Evolutionary conservation across 2,797 vertebrate species (phyloP).

Genomic region (Dendrocincla tyrannina): DNA sequence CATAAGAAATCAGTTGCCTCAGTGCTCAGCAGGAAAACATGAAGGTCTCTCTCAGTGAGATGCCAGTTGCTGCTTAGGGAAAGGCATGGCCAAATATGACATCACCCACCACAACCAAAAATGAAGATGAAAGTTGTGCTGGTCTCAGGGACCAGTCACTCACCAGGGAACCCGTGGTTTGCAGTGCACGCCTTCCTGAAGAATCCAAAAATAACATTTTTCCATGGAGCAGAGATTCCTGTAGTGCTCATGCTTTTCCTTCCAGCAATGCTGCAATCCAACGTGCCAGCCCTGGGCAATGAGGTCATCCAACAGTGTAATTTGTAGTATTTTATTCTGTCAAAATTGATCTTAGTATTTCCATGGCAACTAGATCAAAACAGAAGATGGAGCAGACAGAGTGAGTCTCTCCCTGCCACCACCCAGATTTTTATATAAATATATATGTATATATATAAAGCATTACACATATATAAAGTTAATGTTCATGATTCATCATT

Average conservation of each 20-base stretch:
- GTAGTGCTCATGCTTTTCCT: constrained; percentile 73
- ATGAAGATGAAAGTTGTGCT: constrained; percentile 56
- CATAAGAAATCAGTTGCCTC: background rate
- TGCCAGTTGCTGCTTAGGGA: constrained; percentile 43
- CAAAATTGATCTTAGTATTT: constrained; percentile 72
- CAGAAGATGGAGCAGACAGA: constrained; percentile 58
- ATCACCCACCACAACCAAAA: constrained; percentile 72
- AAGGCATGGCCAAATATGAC: constrained; percentile 63
- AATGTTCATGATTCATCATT: constrained; percentile 46
- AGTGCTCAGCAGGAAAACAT: background rate
- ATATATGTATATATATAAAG: constrained; percentile 20
- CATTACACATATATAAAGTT: constrained; percentile 30
- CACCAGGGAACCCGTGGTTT: constrained; percentile 76
- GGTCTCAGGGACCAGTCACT: constrained; percentile 67
- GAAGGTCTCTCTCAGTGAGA: background rate
- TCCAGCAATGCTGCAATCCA: constrained; percentile 76
- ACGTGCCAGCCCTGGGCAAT: constrained; percentile 80
- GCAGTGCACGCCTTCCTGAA: constrained; percentile 72
- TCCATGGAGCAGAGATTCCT: constrained; percentile 84
- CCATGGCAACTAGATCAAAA: constrained; percentile 68
- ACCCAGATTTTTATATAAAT: constrained; percentile 63
- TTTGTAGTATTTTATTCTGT: constrained; percentile 74
- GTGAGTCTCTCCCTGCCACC: constrained; percentile 41
- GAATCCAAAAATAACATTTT: constrained; percentile 88
- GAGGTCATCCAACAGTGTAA: constrained; percentile 82